phyloP scores from a whole-genome alignment of 2,888 invertebrate species.

The Amorpha juglandis region DNA sequence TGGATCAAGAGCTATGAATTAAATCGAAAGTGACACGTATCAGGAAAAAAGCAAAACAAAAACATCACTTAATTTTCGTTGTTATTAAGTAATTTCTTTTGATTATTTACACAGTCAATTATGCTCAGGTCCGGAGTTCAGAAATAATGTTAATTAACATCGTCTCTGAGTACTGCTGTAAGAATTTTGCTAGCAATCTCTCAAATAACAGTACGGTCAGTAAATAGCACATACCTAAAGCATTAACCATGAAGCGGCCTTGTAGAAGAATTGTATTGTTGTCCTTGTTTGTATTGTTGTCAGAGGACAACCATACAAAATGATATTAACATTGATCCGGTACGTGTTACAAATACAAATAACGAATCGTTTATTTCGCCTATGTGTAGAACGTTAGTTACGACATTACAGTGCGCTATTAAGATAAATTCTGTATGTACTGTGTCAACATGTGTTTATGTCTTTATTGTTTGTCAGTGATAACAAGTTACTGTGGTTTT shows the following conservation, averaged over 20 bases:
- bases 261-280: background rate
- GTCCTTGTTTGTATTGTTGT: background rate
- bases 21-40: too few relatives aligned
- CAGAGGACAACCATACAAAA: too few relatives aligned
- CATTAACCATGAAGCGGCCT: background rate
- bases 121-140: too few relatives aligned
- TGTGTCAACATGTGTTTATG: slow-evolving; percentile 52
- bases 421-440: slow-evolving; percentile 48
- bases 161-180: too few relatives aligned
- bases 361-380: background rate
- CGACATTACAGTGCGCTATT: slow-evolving; percentile 44
- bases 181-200: too few relatives aligned
- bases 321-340: slow-evolving; percentile 2
- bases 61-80: too few relatives aligned
- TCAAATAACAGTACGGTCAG: too few relatives aligned
- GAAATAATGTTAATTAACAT: too few relatives aligned
- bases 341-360: slow-evolving; percentile 17
- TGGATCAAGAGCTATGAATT: too few relatives aligned
- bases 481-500: slow-evolving; percentile 62
- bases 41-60: too few relatives aligned
- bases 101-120: too few relatives aligned
- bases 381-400: slow-evolving; percentile 45
- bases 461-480: slow-evolving; percentile 71
- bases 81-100: too few relatives aligned
- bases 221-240: background rate